Conservation (phyloP, 92 coral and sea anemone species). For the Parazoanthus swiftii region DNA sequence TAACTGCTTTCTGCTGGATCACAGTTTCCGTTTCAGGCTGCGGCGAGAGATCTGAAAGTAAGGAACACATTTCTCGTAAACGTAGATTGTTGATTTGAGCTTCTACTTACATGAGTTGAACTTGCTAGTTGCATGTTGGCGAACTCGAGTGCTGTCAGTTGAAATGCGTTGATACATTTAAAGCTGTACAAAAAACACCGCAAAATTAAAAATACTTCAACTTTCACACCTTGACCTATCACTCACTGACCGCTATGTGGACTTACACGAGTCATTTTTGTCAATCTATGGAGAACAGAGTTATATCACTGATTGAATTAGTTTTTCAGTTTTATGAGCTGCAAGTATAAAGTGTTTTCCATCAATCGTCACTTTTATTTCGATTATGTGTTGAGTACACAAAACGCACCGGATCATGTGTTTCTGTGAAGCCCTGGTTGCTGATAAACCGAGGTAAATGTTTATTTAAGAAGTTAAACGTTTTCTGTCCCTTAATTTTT, state of each 20-base stretch:
- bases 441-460: neutral
- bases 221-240: neutral
- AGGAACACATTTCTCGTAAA: neutral
- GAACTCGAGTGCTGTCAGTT: neutral
- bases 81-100: neutral
- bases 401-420: neutral
- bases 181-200: neutral
- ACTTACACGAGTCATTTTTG: neutral
- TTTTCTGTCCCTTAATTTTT: neutral
- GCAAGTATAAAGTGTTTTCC: neutral
- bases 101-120: neutral
- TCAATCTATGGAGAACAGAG: neutral
- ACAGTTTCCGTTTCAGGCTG: conserved; percentile 11
- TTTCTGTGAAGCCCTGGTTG: neutral
- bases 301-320: neutral
- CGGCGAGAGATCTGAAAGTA: conserved; percentile 31
- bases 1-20: neutral
- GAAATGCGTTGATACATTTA: neutral
- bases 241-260: neutral
- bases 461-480: neutral
- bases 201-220: neutral
- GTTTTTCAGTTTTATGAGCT: neutral
- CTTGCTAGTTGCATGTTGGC: neutral
- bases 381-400: neutral
- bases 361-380: conserved; percentile 7